Percentiles rank a stretch among this genome's conserved stretches.
These are phyloP conservation scores for Spilosoma lubricipeda DNA, from an alignment of 2,888 invertebrate species.

Conservation along the genomic window DNA sequence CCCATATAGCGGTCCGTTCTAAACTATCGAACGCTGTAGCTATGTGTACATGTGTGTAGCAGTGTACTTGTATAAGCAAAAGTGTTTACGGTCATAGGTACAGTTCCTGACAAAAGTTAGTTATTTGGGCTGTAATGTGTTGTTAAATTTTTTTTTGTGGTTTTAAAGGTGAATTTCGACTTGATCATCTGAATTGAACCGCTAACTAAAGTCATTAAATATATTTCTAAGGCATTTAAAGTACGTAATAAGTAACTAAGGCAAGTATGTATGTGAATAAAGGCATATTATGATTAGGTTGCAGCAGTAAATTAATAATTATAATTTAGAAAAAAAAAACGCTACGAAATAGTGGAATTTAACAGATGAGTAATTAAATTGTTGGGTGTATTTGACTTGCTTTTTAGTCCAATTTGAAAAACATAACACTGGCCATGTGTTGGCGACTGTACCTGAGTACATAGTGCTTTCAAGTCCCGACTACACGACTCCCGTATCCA, in stretches of 20 bases:
- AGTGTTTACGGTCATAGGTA: slow-evolving; percentile 54
- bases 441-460: slow-evolving; percentile 41
- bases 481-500: slow-evolving; percentile 49
- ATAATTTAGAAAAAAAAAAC: no score
- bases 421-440: slow-evolving; percentile 11
- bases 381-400: neutral
- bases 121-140: neutral
- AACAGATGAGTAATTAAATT: neutral
- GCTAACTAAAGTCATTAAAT: no score
- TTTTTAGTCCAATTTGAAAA: neutral
- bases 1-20: slow-evolving; percentile 42
- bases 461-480: slow-evolving; percentile 48
- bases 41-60: slow-evolving; percentile 35
- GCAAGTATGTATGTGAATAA: no score
- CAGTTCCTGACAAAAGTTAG: slow-evolving; percentile 24
- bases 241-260: no score
- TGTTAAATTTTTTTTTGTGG: no score
- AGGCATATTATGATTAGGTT: no score
- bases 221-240: no score
- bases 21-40: slow-evolving; percentile 42
- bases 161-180: no score
- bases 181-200: no score
- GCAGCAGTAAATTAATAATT: no score
- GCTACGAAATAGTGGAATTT: neutral
- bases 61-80: slow-evolving; percentile 45